These are phyloP conservation scores for Phalacrocorax carbo DNA, from an alignment of 2,113 vertebrate genomes.

Conservation along the genomic window DNA sequence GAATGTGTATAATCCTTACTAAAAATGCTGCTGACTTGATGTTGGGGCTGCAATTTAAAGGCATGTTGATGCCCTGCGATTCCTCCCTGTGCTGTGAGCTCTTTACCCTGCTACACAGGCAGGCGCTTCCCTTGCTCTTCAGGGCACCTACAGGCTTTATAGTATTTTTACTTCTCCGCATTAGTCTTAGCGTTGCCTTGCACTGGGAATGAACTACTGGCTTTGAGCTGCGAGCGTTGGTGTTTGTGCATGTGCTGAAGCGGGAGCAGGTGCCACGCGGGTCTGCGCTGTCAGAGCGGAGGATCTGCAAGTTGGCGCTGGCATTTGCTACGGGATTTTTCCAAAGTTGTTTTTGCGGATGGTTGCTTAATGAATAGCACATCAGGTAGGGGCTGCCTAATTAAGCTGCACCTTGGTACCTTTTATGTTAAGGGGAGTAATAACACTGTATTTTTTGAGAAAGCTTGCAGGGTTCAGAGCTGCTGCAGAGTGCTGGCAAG, in stretches of 20 bases:
- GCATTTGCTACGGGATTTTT: neutral
- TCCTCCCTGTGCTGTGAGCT: neutral
- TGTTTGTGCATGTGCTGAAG: neutral
- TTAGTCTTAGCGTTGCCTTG: rapidly evolving
- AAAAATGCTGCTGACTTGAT: neutral
- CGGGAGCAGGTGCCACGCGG: neutral
- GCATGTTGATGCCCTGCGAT: neutral
- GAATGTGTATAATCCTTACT: neutral
- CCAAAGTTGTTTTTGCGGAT: neutral
- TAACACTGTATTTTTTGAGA: neutral
- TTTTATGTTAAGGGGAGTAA: neutral
- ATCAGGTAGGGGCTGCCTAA: neutral
- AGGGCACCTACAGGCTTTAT: neutral
- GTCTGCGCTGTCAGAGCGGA: rapidly evolving
- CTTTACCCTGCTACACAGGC: neutral
- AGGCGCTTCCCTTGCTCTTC: neutral
- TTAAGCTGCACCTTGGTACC: neutral
- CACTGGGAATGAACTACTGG: rapidly evolving
- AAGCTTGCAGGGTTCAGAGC: rapidly evolving
- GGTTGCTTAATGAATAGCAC: neutral
- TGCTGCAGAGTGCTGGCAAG: neutral
- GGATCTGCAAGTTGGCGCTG: neutral
- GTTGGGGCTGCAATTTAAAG: neutral
- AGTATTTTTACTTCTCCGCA: neutral
- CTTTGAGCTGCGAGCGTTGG: neutral